A percentile compares a stretch with the other conserved stretches of the same genome.
These are phyloP conservation scores for Ovis canadensis DNA, from an alignment of 2,113 vertebrate species.

Conservation along the genomic window DNA sequence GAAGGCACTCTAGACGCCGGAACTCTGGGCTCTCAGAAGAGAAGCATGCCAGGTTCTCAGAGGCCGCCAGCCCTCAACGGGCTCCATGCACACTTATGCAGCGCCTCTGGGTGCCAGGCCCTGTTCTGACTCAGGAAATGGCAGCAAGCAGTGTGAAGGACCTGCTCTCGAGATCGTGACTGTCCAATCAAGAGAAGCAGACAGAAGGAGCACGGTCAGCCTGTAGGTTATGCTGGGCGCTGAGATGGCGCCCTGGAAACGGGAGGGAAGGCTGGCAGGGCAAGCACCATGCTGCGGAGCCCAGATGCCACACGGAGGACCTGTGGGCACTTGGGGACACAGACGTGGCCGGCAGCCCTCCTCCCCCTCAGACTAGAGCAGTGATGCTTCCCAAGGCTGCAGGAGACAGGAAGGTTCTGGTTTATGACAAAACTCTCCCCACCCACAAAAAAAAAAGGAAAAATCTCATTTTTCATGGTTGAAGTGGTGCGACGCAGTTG, in stretches of 20 bases:
- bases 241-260: accelerated
- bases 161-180: not conserved
- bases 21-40: not conserved
- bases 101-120: not conserved
- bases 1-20: not conserved
- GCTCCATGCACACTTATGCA: accelerated
- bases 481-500: not conserved
- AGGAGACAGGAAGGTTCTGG: not conserved
- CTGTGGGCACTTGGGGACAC: not conserved
- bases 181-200: not conserved
- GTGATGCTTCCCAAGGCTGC: not conserved
- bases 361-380: not conserved
- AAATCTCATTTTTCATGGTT: not conserved
- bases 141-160: not conserved
- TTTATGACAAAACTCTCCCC: not conserved
- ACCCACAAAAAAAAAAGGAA: not conserved
- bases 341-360: not conserved
- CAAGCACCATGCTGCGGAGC: accelerated
- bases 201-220: not conserved
- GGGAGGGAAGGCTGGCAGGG: not conserved
- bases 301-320: not conserved
- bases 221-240: not conserved
- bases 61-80: not conserved
- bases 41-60: not conserved
- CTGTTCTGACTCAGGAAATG: not conserved